phyloP scores from a whole-genome alignment of 2,888 invertebrate genomes.

The Drosophila imparisetae region DNA sequence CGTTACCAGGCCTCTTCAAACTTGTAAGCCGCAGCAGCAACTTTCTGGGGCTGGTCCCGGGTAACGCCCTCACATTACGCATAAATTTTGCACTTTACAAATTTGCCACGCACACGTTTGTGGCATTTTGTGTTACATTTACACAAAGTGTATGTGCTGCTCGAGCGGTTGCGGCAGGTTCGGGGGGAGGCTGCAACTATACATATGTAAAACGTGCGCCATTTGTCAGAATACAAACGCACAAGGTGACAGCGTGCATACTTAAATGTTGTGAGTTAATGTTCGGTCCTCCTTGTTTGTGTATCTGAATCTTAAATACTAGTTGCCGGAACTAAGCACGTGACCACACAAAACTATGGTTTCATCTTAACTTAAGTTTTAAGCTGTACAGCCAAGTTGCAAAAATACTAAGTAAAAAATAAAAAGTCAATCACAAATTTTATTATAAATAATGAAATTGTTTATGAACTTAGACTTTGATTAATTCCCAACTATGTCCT shows the following conservation, averaged over 20 bases:
- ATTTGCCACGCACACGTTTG: constrained; percentile 81
- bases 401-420: background rate
- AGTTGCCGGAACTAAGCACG: constrained; percentile 12
- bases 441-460: background rate
- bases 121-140: constrained; percentile 79
- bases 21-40: constrained; percentile 65
- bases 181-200: constrained; percentile 30
- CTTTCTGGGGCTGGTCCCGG: constrained; percentile 29
- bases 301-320: constrained; percentile 24
- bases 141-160: constrained; percentile 42
- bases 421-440: background rate
- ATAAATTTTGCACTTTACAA: constrained; percentile 81
- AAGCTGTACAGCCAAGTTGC: background rate
- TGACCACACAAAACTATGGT: constrained; percentile 6
- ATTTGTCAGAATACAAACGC: constrained; percentile 68
- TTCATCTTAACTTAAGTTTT: constrained; percentile 1
- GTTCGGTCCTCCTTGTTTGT: background rate
- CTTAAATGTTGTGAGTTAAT: constrained; percentile 14
- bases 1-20: constrained; percentile 68
- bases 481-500: background rate
- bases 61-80: constrained; percentile 79
- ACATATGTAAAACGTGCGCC: constrained; percentile 75
- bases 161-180: background rate
- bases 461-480: too few relatives aligned
- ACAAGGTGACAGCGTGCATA: constrained; percentile 47